phyloP scores from a whole-genome alignment of 1,140 invertebrate species.

The Bombus turneri region DNA sequence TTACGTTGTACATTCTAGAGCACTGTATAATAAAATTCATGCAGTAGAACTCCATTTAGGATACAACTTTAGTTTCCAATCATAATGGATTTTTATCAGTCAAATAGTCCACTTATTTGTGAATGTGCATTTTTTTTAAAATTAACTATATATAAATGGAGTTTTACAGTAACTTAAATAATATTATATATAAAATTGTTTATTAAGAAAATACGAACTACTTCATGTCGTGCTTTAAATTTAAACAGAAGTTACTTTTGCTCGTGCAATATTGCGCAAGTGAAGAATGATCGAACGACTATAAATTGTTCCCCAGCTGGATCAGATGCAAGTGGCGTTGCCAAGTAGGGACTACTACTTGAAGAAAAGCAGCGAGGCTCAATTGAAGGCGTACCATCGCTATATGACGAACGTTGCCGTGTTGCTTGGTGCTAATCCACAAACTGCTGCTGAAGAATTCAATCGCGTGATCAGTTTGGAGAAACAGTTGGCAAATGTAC shows the following conservation, averaged over 20 bases:
- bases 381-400: constrained; percentile 88
- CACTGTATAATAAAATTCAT: neutral
- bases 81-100: neutral
- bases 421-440: constrained; percentile 87
- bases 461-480: constrained; percentile 89
- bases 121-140: no score
- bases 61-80: no score
- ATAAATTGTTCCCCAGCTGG: constrained; percentile 83
- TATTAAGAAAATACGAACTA: neutral
- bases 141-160: neutral
- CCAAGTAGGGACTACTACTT: constrained; percentile 92
- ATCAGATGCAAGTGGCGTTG: constrained; percentile 91
- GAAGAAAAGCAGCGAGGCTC: constrained; percentile 86
- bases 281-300: neutral
- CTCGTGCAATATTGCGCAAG: neutral
- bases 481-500: constrained; percentile 90
- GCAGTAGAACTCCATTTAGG: no score
- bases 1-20: neutral
- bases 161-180: neutral
- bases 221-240: neutral
- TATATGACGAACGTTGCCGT: constrained; percentile 91
- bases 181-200: no score
- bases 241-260: neutral
- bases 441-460: constrained; percentile 86
- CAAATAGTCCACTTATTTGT: no score